These are phyloP conservation scores for Momotus momota DNA, from an alignment of 2,797 vertebrate genomes.

Conservation along the genomic window DNA sequence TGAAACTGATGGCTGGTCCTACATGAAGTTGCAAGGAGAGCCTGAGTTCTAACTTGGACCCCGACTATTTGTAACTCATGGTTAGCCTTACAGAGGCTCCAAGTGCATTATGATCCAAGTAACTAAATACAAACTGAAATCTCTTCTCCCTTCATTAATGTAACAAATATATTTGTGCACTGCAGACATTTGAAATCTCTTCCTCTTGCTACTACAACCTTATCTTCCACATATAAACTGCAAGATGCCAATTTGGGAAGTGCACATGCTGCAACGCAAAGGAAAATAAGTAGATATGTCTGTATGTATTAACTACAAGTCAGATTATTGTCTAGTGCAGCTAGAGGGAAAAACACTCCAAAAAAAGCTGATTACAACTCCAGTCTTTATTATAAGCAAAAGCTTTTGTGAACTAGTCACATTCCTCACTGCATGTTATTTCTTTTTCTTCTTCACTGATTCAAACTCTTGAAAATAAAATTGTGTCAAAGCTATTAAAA, in stretches of 20 bases:
- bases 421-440: background rate
- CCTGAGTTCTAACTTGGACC: background rate
- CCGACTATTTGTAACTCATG: background rate
- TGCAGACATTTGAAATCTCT: background rate
- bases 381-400: slow-evolving; percentile 15
- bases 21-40: background rate
- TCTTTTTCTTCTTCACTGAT: background rate
- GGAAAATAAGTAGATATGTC: slow-evolving; percentile 51
- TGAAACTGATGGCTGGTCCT: background rate
- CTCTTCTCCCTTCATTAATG: background rate
- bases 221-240: slow-evolving; percentile 1
- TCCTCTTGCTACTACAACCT: background rate
- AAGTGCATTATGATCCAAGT: background rate
- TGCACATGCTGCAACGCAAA: slow-evolving; percentile 34
- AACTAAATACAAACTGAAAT: background rate
- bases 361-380: slow-evolving; percentile 43
- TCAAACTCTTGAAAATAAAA: slow-evolving; percentile 8
- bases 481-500: background rate
- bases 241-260: slow-evolving; percentile 40
- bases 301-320: slow-evolving; percentile 32
- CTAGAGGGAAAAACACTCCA: slow-evolving; percentile 56
- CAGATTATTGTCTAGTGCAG: slow-evolving; percentile 52
- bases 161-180: background rate
- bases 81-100: background rate
- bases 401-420: slow-evolving; percentile 17